Conservation (phyloP, 2,113 vertebrate genomes). For the Neoarius graeffei region DNA sequence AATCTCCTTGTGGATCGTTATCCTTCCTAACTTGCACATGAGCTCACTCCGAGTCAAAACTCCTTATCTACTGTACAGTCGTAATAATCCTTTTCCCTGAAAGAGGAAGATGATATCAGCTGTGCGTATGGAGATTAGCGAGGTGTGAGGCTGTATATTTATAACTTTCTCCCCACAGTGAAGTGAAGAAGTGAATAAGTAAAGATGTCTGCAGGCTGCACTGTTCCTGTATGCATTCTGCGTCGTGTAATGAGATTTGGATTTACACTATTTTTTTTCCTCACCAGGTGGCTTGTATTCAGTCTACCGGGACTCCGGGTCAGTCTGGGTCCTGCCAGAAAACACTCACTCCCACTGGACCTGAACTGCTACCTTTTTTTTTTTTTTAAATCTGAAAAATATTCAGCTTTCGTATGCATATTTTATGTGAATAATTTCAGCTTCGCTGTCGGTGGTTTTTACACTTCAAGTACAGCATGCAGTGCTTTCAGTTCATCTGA, state of each 20-base stretch:
- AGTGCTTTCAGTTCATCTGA: neutral
- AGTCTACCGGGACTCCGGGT: slow-evolving; percentile 37
- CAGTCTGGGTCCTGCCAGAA: slow-evolving; percentile 43
- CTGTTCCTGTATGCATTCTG: neutral
- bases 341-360: slow-evolving; percentile 51
- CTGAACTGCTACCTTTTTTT: slow-evolving; percentile 31
- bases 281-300: slow-evolving; percentile 27
- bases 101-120: neutral
- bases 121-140: neutral
- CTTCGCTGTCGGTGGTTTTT: slow-evolving; percentile 41
- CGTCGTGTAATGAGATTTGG: neutral
- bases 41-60: neutral
- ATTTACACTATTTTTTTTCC: slow-evolving; percentile 31
- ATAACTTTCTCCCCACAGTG: neutral
- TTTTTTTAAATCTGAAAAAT: slow-evolving; percentile 34
- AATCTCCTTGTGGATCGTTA: neutral
- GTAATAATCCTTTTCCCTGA: neutral
- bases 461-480: slow-evolving; percentile 33
- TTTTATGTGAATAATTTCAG: slow-evolving; percentile 54
- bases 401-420: slow-evolving; percentile 51
- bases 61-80: neutral
- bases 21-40: neutral
- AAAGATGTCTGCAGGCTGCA: neutral
- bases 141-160: slow-evolving; percentile 10
- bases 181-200: neutral